These are phyloP conservation scores for Tridacna gigas DNA, from an alignment of 2,888 invertebrate genomes.

Conservation along the genomic window DNA sequence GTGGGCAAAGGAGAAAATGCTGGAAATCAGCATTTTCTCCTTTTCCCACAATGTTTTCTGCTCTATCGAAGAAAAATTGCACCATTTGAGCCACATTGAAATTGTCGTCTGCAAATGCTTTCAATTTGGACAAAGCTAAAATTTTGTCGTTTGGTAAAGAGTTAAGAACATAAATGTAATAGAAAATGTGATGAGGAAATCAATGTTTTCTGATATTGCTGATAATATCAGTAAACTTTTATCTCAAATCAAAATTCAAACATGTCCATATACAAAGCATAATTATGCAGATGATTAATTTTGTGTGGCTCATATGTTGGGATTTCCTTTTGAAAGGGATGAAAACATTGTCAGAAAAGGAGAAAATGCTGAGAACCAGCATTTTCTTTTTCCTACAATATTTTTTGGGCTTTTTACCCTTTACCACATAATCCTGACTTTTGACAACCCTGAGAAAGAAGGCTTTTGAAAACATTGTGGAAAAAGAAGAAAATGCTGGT, in stretches of 20 bases:
- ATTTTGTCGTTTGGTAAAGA: too few species aligned
- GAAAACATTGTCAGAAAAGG: neutral
- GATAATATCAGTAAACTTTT: too few species aligned
- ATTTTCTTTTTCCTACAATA: neutral
- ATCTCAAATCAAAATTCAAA: too few species aligned
- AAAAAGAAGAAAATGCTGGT: neutral
- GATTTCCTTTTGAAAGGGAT: neutral
- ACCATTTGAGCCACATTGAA: too few species aligned
- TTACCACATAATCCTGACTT: neutral
- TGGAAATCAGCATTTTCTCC: neutral
- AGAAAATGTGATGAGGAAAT: too few species aligned
- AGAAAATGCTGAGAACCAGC: neutral
- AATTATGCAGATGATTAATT: too few species aligned
- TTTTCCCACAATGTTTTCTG: slow-evolving; percentile 2
- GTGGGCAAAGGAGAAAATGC: neutral
- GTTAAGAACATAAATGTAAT: too few species aligned
- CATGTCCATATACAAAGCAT: too few species aligned
- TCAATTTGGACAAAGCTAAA: too few species aligned
- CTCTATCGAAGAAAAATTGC: neutral
- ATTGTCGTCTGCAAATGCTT: too few species aligned
- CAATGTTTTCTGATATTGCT: too few species aligned
- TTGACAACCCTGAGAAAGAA: neutral
- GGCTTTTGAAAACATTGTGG: neutral
- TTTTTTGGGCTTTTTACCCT: neutral
- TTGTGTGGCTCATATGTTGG: too few species aligned